Base-by-base conservation (phyloP, 2,888 invertebrate species). In the Drosophila prolongata region DNA sequence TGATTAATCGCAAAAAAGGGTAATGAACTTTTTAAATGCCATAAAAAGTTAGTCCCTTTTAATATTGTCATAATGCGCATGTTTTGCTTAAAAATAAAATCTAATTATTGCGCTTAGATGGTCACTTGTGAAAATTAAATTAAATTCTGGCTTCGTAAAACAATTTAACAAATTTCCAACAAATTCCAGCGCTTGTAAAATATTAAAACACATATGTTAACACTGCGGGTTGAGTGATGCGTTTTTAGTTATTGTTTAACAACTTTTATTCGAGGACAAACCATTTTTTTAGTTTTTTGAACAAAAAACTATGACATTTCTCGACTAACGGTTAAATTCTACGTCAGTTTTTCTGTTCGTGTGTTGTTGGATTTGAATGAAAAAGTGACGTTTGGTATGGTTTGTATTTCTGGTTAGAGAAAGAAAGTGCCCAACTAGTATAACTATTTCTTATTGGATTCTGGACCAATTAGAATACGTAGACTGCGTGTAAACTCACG, bases 31-130 rank as follows among this genome's bases (percentile, higher is more conserved):
- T n/a, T 58, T 40, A 19, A 19, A 13, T 30, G 58, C 16, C 8
- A 10, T 58, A 58, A 57, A 38, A 58, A 58, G n/a, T 34, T 19
- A 14, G 24, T 40, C 6, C 10, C 19, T 40, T 40, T 59, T 40
- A 58, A 57, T 57, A 30, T 30, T 40, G 58, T 59, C 58, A 59
- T 59, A 59, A 59, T 42, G 60, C 58, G 40, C 19, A 34, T 10
- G 14, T 59, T 30, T n/a, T 11, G 19, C 19, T 59, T 19, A 59
- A 42, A 19, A 34, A 59, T 4, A 24, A 24, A 24, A 24, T 24
- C 3, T 24, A 24, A 24, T 24, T 24, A 24, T 24, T 24, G 24
- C 24, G 24, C 24, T 58, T 16, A 30, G 30, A 42, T 42, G 40
- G 60, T 59, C 30, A 59, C 40, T 60, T 59, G 60, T 34, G 40